Percentiles rank a stretch among this genome's conserved stretches.
Evolutionary conservation across 2,797 vertebrate genomes (phyloP).

Genomic region (Merluccius polli): DNA sequence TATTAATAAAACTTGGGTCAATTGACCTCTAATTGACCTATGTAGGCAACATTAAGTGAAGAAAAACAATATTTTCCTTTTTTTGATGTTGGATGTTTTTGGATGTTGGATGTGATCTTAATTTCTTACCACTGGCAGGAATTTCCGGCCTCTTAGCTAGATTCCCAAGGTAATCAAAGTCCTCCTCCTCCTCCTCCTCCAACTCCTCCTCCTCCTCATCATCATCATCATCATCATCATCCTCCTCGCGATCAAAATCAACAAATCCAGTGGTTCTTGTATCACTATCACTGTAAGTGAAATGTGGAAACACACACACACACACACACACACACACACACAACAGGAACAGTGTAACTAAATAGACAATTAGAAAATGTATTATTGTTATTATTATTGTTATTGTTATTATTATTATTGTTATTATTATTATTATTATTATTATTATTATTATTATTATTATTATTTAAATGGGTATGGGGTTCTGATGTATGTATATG

Average conservation of each 20-base stretch:
- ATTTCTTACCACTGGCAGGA: constrained; percentile 54
- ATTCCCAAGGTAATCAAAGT: background rate
- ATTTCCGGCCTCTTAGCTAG: constrained; percentile 24
- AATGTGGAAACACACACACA: background rate
- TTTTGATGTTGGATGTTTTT: too few species aligned
- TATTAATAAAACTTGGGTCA: background rate
- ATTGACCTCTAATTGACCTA: too few species aligned
- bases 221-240: constrained; percentile 30
- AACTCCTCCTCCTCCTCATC: constrained; percentile 34
- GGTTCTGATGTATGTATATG: background rate
- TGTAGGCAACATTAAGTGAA: too few species aligned
- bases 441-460: too few species aligned
- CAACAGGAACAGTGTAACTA: background rate
- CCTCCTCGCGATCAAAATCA: constrained; percentile 18
- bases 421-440: too few species aligned
- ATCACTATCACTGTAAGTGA: constrained; percentile 43
- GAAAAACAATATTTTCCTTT: too few species aligned
- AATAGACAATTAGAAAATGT: background rate
- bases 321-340: background rate
- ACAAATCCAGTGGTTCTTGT: constrained; percentile 27
- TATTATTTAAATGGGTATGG: background rate
- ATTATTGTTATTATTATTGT: background rate
- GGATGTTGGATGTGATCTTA: too few species aligned
- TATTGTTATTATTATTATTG: too few species aligned
- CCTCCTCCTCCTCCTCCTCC: constrained; percentile 21